phyloP scores from a whole-genome alignment of 2,888 invertebrate genomes.

The Thymelicus acteon region DNA sequence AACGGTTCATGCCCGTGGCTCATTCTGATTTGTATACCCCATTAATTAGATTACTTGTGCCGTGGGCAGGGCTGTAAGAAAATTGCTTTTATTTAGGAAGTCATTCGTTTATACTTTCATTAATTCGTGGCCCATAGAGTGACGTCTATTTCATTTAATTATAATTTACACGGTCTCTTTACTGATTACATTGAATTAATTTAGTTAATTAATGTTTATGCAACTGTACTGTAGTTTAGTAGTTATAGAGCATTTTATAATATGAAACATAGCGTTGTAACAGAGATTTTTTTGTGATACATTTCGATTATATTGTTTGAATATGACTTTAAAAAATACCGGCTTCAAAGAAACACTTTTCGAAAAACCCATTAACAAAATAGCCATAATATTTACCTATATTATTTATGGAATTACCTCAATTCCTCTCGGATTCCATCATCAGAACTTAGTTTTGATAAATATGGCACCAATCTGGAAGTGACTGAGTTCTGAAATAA shows the following conservation, averaged over 20 bases:
- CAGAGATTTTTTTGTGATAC: too few relatives aligned
- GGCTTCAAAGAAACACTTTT: too few relatives aligned
- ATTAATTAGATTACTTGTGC: conserved; percentile 74
- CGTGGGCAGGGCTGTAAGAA: conserved; percentile 68
- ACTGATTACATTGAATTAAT: conserved; percentile 54
- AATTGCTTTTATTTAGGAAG: conserved; percentile 78
- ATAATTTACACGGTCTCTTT: conserved; percentile 68
- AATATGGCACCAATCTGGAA: too few relatives aligned
- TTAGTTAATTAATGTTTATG: conserved; percentile 31
- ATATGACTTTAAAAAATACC: too few relatives aligned
- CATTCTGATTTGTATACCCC: conserved; percentile 72
- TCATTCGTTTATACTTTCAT: conserved; percentile 75
- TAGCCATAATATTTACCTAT: too few relatives aligned
- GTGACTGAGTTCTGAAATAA: too few relatives aligned
- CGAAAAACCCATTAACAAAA: too few relatives aligned
- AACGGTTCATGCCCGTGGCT: conserved; percentile 52
- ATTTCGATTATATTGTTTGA: too few relatives aligned
- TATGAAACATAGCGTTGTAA: too few relatives aligned
- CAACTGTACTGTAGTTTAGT: conserved; percentile 5
- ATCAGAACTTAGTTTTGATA: too few relatives aligned
- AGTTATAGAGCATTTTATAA: not conserved
- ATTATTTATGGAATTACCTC: too few relatives aligned
- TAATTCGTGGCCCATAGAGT: conserved; percentile 71
- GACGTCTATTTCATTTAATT: conserved; percentile 75
- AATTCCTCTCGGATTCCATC: too few relatives aligned